A percentile compares a stretch with the other conserved stretches of the same genome.
phyloP scores from a whole-genome alignment of 2,888 invertebrate species.

The Perithous albicinctus region DNA sequence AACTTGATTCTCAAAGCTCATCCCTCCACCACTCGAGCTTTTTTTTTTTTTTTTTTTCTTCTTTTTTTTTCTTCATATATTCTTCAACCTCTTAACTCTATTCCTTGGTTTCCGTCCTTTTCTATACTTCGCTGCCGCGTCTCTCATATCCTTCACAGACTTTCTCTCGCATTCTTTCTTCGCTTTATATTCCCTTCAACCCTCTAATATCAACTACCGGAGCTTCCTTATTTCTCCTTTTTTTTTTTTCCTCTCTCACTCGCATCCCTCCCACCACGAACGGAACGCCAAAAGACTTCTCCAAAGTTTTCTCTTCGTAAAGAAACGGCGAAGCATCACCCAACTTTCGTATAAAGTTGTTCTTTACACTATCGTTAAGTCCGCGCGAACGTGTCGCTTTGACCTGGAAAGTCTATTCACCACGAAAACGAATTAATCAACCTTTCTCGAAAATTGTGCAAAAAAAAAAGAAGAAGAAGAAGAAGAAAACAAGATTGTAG shows the following conservation, averaged over 20 bases:
- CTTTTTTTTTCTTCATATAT: too few relatives aligned
- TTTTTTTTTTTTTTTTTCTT: too few relatives aligned
- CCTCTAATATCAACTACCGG: constrained; percentile 42
- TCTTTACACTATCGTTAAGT: not conserved
- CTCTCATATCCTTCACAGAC: constrained; percentile 20
- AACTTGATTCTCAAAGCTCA: constrained; percentile 63
- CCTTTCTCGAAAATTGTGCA: too few relatives aligned
- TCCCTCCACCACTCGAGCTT: not conserved
- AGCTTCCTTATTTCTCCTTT: constrained; percentile 25
- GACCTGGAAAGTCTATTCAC: not conserved
- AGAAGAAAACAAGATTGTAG: too few relatives aligned
- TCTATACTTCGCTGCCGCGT: not conserved
- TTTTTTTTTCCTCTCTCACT: too few relatives aligned
- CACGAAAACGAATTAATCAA: too few relatives aligned
- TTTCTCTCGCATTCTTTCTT: constrained; percentile 10
- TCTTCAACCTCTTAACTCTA: constrained; percentile 42
- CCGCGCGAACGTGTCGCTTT: constrained; percentile 2
- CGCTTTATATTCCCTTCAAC: constrained; percentile 21
- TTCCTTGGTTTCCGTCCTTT: constrained; percentile 25
- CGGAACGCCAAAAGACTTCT: constrained; percentile 8
- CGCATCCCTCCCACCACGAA: not conserved
- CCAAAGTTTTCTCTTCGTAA: constrained; percentile 6
- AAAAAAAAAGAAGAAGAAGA: not conserved
- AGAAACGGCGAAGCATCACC: not conserved
- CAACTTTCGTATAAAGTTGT: constrained; percentile 34